Conservation (phyloP, 1,140 invertebrate species). For the Pissodes strobi region DNA sequence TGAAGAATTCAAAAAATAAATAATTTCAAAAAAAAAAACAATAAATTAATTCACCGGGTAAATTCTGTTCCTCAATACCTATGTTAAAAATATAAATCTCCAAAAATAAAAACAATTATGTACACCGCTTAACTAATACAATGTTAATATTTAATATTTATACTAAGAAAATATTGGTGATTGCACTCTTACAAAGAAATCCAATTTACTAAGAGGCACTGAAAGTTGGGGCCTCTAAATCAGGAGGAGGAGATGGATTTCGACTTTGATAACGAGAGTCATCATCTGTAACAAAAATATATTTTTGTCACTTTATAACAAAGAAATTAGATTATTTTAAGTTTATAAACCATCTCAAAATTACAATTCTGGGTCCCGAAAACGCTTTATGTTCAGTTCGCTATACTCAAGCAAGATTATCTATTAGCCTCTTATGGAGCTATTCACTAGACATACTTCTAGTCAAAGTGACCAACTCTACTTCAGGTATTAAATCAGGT, state of each 20-base stretch:
- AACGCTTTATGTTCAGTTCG: no score
- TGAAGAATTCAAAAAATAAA: conserved; percentile 27
- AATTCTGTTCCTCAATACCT: conserved; percentile 10
- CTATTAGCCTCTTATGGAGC: no score
- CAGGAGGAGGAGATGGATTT: conserved; percentile 54
- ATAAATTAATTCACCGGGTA: conserved; percentile 28
- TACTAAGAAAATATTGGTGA: conserved; percentile 24
- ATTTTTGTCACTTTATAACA: no score
- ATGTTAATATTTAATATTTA: conserved; percentile 27
- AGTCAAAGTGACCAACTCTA: no score
- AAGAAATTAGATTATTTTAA: no score
- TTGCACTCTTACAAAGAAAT: conserved; percentile 19
- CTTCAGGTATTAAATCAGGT: no score
- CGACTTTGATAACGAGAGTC: conserved; percentile 53
- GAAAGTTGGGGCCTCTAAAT: conserved; percentile 13
- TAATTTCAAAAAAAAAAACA: conserved; percentile 26
- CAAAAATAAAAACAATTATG: conserved; percentile 40
- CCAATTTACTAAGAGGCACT: conserved; percentile 1
- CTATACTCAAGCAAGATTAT: no score
- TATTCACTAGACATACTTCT: no score
- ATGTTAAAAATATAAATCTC: conserved; percentile 32
- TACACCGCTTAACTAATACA: conserved; percentile 35
- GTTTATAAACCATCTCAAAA: no score
- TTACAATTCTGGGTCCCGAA: no score
- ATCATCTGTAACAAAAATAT: conserved; percentile 53